A percentile compares a stretch with the other conserved stretches of the same genome.
Evolutionary conservation across 2,113 vertebrate species (phyloP).

Genomic region (Atrichornis clamosus): DNA sequence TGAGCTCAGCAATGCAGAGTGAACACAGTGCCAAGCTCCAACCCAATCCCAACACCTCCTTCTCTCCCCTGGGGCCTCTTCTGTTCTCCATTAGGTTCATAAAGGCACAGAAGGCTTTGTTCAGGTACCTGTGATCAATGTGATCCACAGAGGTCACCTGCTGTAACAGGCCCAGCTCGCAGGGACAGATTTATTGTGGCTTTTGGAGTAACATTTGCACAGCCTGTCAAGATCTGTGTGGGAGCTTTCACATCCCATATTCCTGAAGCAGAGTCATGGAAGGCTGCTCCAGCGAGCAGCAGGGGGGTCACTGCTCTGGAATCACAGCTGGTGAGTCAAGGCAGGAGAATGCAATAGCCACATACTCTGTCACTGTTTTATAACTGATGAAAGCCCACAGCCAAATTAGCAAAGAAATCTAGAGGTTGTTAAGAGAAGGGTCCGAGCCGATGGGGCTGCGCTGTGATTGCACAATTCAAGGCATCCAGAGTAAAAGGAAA

Average conservation of each 20-base stretch:
- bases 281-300: slow-evolving; percentile 58
- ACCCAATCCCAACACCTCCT: background rate
- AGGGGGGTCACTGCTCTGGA: slow-evolving; percentile 61
- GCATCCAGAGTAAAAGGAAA: background rate
- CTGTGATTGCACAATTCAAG: background rate
- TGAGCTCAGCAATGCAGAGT: background rate
- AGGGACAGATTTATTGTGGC: slow-evolving; percentile 67
- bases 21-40: background rate
- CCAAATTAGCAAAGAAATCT: slow-evolving; percentile 19
- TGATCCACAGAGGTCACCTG: background rate
- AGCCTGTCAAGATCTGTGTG: slow-evolving; percentile 65
- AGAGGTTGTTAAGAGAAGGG: background rate
- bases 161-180: background rate
- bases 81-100: accelerated
- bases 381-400: slow-evolving; percentile 46
- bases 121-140: background rate
- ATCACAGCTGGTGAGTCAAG: slow-evolving; percentile 68
- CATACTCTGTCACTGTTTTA: slow-evolving; percentile 29
- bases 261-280: slow-evolving; percentile 34
- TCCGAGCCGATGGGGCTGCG: background rate
- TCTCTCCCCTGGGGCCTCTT: accelerated
- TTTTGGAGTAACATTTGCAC: slow-evolving; percentile 74
- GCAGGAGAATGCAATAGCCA: slow-evolving; percentile 62
- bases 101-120: background rate
- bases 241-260: slow-evolving; percentile 58